Evolutionary conservation across 2,888 invertebrate genomes (phyloP), one percentile per base, ranked within the genome.

Genomic region (Heliconius hortense): DNA sequence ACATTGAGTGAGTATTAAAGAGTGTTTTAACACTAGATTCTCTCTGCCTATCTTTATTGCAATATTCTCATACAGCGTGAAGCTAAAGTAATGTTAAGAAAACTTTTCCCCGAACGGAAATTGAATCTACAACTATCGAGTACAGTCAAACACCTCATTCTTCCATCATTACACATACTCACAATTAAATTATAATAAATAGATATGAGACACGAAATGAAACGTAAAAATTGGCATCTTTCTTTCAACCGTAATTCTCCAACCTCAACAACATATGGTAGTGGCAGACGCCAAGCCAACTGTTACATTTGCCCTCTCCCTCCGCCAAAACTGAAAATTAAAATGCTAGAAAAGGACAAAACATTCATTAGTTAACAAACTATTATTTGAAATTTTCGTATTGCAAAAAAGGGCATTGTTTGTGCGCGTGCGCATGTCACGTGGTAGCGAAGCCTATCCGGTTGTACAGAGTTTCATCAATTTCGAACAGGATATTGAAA

Each of bases 251-350:
- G 86, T 90, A 93, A 92, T 93, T 93, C 93, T 87, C 88, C 84
- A 93, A 93, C 93, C 93, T 93, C 93, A 93, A 91, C 89, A 89
- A 83, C 93, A 93, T 93, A 93, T 94, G 93, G 93, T 85, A 79
- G 85, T 88, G 88, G 93, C 93, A 93, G 92, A 93, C 93, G 93
- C 93, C 90, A 89, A 87, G 84, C 93, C 93, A 94, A 93, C 93
- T 94, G 93, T 93, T 88, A 88, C 80, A 74, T 85, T 68, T 78
- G 72, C 84, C 83, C 77, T 92, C 91, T 81, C 86, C 83, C 75
- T 91, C 84, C 64, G 74, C 66, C 82, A 31, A 68, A 43, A 68
- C 18, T 59, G 78, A 77, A 80, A 79, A 75, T 18, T n/a, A 66
- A 74, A 60, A 60, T 63, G 82, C 78, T 69, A 77, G 86, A 92